Evolutionary conservation across 2,888 invertebrate species (phyloP).

Genomic region (Blera fallax): DNA sequence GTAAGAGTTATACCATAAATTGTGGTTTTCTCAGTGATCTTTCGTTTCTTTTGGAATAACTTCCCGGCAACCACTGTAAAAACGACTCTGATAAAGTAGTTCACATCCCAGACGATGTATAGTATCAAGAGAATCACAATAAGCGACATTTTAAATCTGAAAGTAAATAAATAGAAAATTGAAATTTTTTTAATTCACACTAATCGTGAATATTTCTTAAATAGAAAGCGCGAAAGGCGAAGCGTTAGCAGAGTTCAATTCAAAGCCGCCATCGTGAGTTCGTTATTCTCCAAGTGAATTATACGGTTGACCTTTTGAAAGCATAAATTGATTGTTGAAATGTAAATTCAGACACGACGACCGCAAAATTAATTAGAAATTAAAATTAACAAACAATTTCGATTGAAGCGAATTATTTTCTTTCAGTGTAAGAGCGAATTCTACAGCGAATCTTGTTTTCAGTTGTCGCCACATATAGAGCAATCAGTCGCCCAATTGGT

Average conservation of each 20-base stretch:
- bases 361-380: background rate
- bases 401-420: background rate
- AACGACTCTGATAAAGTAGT: conserved; percentile 89
- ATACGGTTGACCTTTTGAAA: background rate
- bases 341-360: too few relatives aligned
- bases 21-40: conserved; percentile 87
- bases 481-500: background rate
- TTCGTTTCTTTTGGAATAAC: conserved; percentile 87
- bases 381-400: background rate
- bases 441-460: too few relatives aligned
- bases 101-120: conserved; percentile 90
- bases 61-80: conserved; percentile 87
- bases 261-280: background rate
- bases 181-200: background rate
- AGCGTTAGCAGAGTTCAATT: background rate
- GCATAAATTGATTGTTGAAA: background rate
- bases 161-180: background rate
- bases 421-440: background rate
- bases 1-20: conserved; percentile 87
- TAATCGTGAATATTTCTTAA: background rate
- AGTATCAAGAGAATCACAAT: conserved; percentile 81
- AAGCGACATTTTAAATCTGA: conserved; percentile 76
- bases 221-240: conserved; percentile 10
- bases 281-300: background rate
- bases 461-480: background rate